phyloP scores from a whole-genome alignment of 2,888 invertebrate genomes.

The Nephrotoma appendiculata region DNA sequence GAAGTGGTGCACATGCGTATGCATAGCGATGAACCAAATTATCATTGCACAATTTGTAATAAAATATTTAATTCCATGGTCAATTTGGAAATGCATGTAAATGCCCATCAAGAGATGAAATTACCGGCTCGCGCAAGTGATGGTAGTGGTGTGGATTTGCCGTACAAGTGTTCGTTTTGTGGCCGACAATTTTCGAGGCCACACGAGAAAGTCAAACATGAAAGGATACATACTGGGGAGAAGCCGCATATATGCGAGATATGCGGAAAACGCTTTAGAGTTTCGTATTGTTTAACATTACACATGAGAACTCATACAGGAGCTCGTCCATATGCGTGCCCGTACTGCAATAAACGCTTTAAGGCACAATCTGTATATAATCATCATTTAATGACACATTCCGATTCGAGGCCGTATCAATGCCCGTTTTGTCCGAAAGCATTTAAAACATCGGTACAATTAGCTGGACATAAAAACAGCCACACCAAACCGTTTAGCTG shows the following conservation, averaged over 20 bases:
- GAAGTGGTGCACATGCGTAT: slow-evolving; percentile 49
- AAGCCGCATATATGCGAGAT: slow-evolving; percentile 67
- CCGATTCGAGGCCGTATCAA: slow-evolving; percentile 57
- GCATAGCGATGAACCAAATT: slow-evolving; percentile 41
- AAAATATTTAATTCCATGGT: slow-evolving; percentile 49
- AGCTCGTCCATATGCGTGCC: slow-evolving; percentile 58
- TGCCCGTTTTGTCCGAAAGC: slow-evolving; percentile 65
- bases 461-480: slow-evolving; percentile 66
- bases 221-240: slow-evolving; percentile 68
- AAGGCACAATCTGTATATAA: slow-evolving; percentile 68
- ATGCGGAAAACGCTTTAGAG: slow-evolving; percentile 66
- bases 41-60: slow-evolving; percentile 54
- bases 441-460: slow-evolving; percentile 65
- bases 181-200: slow-evolving; percentile 55
- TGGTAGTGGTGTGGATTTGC: slow-evolving; percentile 20
- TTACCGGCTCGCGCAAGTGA: slow-evolving; percentile 9
- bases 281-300: slow-evolving; percentile 62
- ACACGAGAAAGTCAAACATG: slow-evolving; percentile 71
- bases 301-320: slow-evolving; percentile 71
- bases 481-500: slow-evolving; percentile 70
- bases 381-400: slow-evolving; percentile 61
- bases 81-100: slow-evolving; percentile 58
- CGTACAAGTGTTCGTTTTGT: slow-evolving; percentile 59
- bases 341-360: slow-evolving; percentile 54
- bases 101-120: slow-evolving; percentile 39